Conservation (phyloP, 1,140 invertebrate species). For the Hetaerina americana region DNA sequence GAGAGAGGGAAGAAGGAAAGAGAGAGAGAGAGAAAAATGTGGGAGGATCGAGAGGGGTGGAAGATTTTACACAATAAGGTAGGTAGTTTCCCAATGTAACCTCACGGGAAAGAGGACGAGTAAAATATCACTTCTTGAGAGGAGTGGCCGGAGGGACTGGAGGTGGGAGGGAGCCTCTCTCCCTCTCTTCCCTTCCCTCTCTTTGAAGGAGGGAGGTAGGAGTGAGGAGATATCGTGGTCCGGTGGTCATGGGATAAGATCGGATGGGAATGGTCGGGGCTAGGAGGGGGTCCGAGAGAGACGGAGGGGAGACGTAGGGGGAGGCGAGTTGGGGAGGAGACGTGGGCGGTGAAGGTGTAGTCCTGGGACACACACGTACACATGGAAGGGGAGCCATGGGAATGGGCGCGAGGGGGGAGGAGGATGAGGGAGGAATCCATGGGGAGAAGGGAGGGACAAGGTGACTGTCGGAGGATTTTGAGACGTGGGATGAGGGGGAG, state of each 20-base stretch:
- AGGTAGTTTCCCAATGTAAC: neutral
- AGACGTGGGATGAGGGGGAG: too few relatives aligned
- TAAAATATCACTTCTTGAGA: neutral
- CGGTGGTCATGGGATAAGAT: neutral
- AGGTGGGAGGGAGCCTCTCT: too few relatives aligned
- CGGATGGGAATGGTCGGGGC: neutral
- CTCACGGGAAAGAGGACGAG: neutral
- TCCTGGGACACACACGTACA: too few relatives aligned
- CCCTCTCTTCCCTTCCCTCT: too few relatives aligned
- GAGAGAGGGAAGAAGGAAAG: neutral
- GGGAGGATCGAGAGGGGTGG: too few relatives aligned
- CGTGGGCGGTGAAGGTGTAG: too few relatives aligned
- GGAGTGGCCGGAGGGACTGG: neutral
- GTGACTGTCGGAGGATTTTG: too few relatives aligned
- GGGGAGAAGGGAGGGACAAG: too few relatives aligned
- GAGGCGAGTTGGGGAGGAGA: neutral
- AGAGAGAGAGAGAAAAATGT: neutral
- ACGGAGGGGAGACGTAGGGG: neutral
- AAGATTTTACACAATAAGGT: neutral
- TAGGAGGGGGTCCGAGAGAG: neutral
- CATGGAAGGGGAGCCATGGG: too few relatives aligned
- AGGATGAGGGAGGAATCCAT: too few relatives aligned
- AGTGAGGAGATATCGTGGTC: neutral
- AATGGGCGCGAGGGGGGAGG: too few relatives aligned
- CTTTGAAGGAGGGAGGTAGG: neutral